phyloP scores from a whole-genome alignment of 2,113 vertebrate species.

The Brachyhypopomus gauderio region DNA sequence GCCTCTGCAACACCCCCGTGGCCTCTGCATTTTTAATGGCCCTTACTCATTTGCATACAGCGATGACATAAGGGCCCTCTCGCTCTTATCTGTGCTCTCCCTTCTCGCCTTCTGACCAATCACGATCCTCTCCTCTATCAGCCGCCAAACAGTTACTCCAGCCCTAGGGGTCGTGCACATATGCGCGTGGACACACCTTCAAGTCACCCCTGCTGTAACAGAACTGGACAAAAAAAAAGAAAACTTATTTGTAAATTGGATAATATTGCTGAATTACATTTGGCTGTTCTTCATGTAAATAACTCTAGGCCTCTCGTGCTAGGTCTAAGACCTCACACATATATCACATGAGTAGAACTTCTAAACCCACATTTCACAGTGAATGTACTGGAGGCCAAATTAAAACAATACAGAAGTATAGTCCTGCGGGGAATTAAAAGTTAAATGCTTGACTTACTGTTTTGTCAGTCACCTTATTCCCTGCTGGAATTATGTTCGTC shows the following conservation, averaged over 20 bases:
- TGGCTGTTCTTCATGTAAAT: too few species aligned
- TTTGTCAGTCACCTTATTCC: not conserved
- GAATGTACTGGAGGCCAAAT: not conserved
- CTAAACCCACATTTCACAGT: not conserved
- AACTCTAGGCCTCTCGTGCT: too few species aligned
- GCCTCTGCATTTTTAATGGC: constrained; percentile 69
- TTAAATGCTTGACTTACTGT: not conserved
- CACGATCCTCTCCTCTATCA: constrained; percentile 56
- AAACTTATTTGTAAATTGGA: not conserved
- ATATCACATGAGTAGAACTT: not conserved
- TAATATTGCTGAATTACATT: not conserved
- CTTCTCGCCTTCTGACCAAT: constrained; percentile 57
- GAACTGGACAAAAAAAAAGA: not conserved
- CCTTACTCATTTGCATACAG: constrained; percentile 78
- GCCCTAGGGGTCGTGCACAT: not conserved
- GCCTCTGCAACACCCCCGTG: constrained; percentile 5
- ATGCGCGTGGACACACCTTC: constrained; percentile 37
- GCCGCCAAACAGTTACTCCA: constrained; percentile 53
- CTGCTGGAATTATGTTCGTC: not conserved
- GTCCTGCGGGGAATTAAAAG: not conserved
- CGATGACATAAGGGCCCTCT: constrained; percentile 68
- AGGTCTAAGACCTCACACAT: not conserved
- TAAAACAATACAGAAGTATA: not conserved
- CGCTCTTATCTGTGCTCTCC: constrained; percentile 63
- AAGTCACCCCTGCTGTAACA: constrained; percentile 20